Conservation (phyloP, 2,797 vertebrate species). For the Ispidina lecontei region DNA sequence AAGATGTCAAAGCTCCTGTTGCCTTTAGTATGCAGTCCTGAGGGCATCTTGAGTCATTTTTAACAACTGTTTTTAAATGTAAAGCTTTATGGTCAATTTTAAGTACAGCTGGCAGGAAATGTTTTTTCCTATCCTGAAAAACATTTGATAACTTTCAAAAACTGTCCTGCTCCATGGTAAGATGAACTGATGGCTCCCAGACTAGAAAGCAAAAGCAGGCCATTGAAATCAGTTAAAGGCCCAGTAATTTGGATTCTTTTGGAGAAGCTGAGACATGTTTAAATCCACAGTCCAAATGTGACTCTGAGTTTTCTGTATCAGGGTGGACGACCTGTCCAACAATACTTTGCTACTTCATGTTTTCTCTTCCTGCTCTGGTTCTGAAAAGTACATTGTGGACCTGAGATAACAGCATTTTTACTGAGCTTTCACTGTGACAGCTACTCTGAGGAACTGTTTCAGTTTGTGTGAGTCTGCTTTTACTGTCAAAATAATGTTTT, state of each 20-base stretch:
- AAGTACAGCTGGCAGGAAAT: slow-evolving; percentile 37
- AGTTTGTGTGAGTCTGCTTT: slow-evolving; percentile 9
- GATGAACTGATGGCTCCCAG: background rate
- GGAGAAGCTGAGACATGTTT: background rate
- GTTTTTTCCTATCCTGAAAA: background rate
- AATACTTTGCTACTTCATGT: slow-evolving; percentile 9
- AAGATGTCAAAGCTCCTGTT: background rate
- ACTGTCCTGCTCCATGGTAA: background rate
- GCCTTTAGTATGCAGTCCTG: background rate
- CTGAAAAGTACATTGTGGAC: slow-evolving; percentile 4
- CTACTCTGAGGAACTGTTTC: slow-evolving; percentile 30
- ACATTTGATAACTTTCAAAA: background rate
- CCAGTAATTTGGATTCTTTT: background rate
- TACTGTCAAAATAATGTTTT: slow-evolving; percentile 22
- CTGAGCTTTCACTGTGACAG: slow-evolving; percentile 21
- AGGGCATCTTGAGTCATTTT: background rate
- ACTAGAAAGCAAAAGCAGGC: background rate
- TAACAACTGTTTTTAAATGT: slow-evolving; percentile 2
- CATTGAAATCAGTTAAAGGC: background rate
- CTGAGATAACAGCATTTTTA: background rate
- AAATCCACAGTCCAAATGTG: background rate
- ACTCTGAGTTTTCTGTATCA: background rate
- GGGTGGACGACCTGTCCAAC: background rate
- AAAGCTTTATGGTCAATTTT: slow-evolving; percentile 40
- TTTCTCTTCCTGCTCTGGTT: slow-evolving; percentile 1